Conservation (phyloP, 1,140 invertebrate species). For the Lucilia sericata region DNA sequence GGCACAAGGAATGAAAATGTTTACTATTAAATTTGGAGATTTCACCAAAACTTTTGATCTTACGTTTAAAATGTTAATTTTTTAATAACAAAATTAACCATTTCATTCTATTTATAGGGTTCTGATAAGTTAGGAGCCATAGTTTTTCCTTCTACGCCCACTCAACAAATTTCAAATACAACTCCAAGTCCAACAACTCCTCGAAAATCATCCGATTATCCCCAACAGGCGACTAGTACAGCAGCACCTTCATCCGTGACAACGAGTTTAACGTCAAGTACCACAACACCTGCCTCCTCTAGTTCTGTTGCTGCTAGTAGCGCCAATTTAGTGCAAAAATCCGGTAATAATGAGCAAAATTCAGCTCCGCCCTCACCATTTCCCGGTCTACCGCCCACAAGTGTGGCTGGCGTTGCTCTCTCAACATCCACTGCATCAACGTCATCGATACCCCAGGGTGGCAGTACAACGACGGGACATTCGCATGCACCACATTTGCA, state of each 20-base stretch:
- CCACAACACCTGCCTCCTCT: slow-evolving; percentile 49
- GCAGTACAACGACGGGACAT: slow-evolving; percentile 13
- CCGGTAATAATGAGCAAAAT: slow-evolving; percentile 16
- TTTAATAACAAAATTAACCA: too few relatives aligned
- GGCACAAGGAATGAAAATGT: background rate
- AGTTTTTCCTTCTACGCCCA: slow-evolving; percentile 78
- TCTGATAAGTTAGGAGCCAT: slow-evolving; percentile 79
- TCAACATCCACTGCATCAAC: background rate
- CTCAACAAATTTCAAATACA: slow-evolving; percentile 69
- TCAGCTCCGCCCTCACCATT: background rate
- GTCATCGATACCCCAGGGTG: background rate
- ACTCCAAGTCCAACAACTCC: slow-evolving; percentile 54
- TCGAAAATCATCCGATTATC: slow-evolving; percentile 59
- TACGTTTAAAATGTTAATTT: background rate
- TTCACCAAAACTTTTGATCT: slow-evolving; percentile 2
- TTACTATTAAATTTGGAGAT: background rate
- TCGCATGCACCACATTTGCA: background rate
- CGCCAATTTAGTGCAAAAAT: slow-evolving; percentile 17
- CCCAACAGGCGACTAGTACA: slow-evolving; percentile 54
- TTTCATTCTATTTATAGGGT: slow-evolving; percentile 68
- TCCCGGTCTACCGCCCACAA: background rate
- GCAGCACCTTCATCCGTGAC: slow-evolving; percentile 52
- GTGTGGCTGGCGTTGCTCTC: background rate
- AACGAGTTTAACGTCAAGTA: slow-evolving; percentile 54
- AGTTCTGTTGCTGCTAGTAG: background rate